Percentiles rank a stretch among this genome's conserved stretches.
These are phyloP conservation scores for Vanacampus margaritifer DNA, from an alignment of 2,113 vertebrate species.

Conservation along the genomic window DNA sequence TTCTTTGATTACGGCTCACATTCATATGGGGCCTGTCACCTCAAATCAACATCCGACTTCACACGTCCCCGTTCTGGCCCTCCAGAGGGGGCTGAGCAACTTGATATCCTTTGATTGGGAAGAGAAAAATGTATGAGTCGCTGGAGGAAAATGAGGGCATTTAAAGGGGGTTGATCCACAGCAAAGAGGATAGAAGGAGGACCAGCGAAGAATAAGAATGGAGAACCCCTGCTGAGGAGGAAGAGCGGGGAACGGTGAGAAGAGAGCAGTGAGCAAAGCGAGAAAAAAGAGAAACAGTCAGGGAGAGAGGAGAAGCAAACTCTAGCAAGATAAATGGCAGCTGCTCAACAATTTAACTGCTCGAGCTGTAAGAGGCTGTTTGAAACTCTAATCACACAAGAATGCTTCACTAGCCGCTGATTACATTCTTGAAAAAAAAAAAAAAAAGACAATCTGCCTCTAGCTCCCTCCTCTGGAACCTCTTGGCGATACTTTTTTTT, in stretches of 20 bases:
- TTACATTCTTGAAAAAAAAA: slow-evolving; percentile 40
- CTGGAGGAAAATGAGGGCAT: not conserved
- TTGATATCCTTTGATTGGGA: slow-evolving; percentile 20
- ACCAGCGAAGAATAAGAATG: not conserved
- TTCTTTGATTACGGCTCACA: slow-evolving; percentile 63
- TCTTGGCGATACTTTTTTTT: slow-evolving; percentile 62
- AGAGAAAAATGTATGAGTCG: not conserved
- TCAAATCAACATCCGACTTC: slow-evolving; percentile 66
- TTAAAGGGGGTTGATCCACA: not conserved
- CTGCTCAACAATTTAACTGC: slow-evolving; percentile 24
- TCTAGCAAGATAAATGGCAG: slow-evolving; percentile 19
- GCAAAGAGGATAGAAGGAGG: slow-evolving; percentile 8
- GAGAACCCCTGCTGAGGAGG: slow-evolving; percentile 8
- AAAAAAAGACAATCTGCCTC: slow-evolving; percentile 57
- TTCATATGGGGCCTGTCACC: slow-evolving; percentile 66
- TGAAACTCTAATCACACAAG: slow-evolving; percentile 45
- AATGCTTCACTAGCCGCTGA: slow-evolving; percentile 40
- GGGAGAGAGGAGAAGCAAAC: slow-evolving; percentile 10
- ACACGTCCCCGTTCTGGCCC: slow-evolving; percentile 46
- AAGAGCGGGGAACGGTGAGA: not conserved
- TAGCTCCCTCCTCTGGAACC: slow-evolving; percentile 89
- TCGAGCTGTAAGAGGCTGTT: slow-evolving; percentile 14
- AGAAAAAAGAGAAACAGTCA: not conserved
- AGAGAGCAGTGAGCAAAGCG: slow-evolving; percentile 1
- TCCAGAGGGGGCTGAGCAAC: not conserved